Evolutionary conservation across 2,888 invertebrate genomes (phyloP).

Genomic region (Chrysolina americana): DNA sequence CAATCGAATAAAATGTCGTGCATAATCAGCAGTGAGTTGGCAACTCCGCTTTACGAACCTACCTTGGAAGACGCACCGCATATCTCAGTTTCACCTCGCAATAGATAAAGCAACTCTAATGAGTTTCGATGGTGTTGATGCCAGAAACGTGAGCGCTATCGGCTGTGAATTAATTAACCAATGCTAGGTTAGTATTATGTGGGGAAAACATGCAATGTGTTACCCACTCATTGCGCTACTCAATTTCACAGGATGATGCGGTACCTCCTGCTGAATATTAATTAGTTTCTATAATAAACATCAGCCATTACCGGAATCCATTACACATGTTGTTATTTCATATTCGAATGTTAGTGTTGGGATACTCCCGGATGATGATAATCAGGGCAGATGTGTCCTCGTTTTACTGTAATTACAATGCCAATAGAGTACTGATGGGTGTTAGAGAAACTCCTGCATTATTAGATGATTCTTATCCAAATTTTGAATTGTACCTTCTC

Average conservation of each 20-base stretch:
- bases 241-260: conserved; percentile 17
- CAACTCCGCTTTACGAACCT: too few relatives aligned
- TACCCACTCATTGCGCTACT: conserved; percentile 33
- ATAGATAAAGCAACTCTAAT: conserved; percentile 56
- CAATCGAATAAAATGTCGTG: too few relatives aligned
- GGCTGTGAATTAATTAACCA: conserved; percentile 62
- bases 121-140: conserved; percentile 60
- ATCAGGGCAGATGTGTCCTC: neutral
- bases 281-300: conserved; percentile 22
- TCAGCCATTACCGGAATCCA: conserved; percentile 1
- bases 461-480: too few relatives aligned
- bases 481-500: too few relatives aligned
- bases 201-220: conserved; percentile 55
- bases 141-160: conserved; percentile 59
- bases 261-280: conserved; percentile 22
- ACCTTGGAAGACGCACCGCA: neutral
- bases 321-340: neutral
- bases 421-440: too few relatives aligned
- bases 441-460: too few relatives aligned
- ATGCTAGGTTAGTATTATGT: conserved; percentile 56
- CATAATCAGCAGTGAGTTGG: too few relatives aligned
- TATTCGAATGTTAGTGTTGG: neutral
- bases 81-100: conserved; percentile 39
- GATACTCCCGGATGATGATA: neutral
- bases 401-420: neutral